These are phyloP conservation scores for Drosophila neocordata DNA, from an alignment of 1,140 invertebrate species.

Conservation along the genomic window DNA sequence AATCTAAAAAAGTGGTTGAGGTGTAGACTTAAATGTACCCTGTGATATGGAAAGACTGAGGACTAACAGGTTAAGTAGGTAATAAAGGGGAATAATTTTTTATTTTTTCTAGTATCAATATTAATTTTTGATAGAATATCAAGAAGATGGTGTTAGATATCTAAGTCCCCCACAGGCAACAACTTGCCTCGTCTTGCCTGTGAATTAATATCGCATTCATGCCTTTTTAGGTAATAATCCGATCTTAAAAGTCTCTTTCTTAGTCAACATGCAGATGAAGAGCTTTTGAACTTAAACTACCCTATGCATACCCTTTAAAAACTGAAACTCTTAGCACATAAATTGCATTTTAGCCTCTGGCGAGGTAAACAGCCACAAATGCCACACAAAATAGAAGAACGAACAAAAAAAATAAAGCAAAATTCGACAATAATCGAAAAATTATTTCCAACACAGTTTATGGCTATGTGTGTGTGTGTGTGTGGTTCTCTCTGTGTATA, in stretches of 20 bases:
- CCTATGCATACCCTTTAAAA: neutral
- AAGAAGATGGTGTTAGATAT: no score
- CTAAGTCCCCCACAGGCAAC: no score
- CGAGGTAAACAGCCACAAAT: conserved; percentile 77
- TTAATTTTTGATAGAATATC: no score
- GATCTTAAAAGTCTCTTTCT: no score
- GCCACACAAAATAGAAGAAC: conserved; percentile 57
- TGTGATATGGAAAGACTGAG: neutral
- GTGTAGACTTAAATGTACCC: conserved; percentile 6
- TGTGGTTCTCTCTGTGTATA: conserved; percentile 6
- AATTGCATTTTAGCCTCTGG: conserved; percentile 76
- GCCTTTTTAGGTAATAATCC: no score
- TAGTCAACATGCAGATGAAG: no score
- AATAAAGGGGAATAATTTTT: no score
- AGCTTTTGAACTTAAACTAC: neutral
- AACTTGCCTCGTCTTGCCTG: no score
- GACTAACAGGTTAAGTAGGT: no score
- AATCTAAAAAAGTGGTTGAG: conserved; percentile 10
- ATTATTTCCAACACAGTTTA: conserved; percentile 58
- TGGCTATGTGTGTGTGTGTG: conserved; percentile 14
- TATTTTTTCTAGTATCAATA: no score
- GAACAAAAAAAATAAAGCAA: conserved; percentile 56
- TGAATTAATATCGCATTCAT: no score
- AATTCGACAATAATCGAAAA: conserved; percentile 79
- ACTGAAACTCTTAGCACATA: conserved; percentile 59